Conservation (phyloP, 2,888 invertebrate genomes). For the Drosophila multiciliata region DNA sequence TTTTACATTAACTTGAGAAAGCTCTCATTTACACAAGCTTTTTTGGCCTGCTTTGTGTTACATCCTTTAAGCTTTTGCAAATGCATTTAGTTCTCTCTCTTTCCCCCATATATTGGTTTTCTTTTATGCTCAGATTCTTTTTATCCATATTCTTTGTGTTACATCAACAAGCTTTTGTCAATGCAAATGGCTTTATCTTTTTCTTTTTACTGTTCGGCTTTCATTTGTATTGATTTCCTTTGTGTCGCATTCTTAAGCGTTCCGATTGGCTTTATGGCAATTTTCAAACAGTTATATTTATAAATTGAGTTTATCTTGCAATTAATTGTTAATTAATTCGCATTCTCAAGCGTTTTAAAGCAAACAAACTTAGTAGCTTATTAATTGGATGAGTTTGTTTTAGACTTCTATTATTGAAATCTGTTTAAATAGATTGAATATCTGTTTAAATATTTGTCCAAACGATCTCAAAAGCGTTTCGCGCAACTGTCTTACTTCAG, state of each 20-base stretch:
- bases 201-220: neutral
- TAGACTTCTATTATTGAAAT: neutral
- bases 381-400: neutral
- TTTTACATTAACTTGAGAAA: neutral
- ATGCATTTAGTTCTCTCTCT: neutral
- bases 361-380: neutral
- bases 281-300: neutral
- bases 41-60: neutral
- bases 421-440: slow-evolving; percentile 17
- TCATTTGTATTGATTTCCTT: neutral
- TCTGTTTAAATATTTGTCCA: slow-evolving; percentile 41
- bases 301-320: too few relatives aligned
- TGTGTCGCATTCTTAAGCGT: slow-evolving; percentile 16
- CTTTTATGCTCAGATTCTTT: neutral
- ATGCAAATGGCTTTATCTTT: neutral
- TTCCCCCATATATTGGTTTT: neutral
- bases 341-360: slow-evolving; percentile 28
- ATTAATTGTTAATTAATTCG: neutral
- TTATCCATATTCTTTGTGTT: neutral
- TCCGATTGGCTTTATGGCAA: neutral
- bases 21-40: neutral
- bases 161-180: neutral
- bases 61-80: slow-evolving; percentile 8
- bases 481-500: neutral
- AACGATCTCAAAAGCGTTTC: slow-evolving; percentile 7